These are phyloP conservation scores for Herpailurus yagouaroundi DNA, from an alignment of 2,113 vertebrate species.

Conservation along the genomic window DNA sequence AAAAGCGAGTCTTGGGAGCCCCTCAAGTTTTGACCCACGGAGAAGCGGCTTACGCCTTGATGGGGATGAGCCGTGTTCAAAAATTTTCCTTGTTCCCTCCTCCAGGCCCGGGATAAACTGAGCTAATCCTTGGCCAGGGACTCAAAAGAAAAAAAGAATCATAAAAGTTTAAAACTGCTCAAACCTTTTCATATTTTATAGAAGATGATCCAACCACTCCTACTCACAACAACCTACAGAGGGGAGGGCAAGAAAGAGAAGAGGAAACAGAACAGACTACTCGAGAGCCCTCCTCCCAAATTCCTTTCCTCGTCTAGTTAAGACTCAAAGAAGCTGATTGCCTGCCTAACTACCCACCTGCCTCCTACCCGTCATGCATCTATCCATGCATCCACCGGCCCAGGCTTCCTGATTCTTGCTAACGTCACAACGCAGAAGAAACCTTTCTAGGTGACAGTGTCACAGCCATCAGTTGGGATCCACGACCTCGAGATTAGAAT, in stretches of 20 bases:
- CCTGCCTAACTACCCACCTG: not conserved
- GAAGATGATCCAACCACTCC: not conserved
- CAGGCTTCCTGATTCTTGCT: not conserved
- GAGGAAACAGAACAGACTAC: not conserved
- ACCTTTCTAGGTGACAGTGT: not conserved
- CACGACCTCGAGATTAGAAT: not conserved
- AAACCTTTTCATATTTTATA: not conserved
- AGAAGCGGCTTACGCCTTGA: too few relatives aligned
- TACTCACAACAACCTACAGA: not conserved
- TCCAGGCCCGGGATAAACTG: not conserved
- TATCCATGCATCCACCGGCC: too few relatives aligned
- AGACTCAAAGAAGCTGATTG: not conserved
- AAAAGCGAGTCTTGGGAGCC: not conserved
- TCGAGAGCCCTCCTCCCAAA: not conserved
- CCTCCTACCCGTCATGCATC: fast-evolving
- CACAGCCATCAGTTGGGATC: not conserved
- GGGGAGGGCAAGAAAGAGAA: fast-evolving
- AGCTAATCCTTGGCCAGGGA: not conserved
- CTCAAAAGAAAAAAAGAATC: not conserved
- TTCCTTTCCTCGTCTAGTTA: not conserved
- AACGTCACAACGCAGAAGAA: not conserved
- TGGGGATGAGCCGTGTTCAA: not conserved
- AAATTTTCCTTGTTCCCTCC: too few relatives aligned
- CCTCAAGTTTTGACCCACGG: not conserved
- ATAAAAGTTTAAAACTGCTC: not conserved